Evolutionary conservation across 2,888 invertebrate genomes (phyloP).

Genomic region (Limnephilus lunatus): DNA sequence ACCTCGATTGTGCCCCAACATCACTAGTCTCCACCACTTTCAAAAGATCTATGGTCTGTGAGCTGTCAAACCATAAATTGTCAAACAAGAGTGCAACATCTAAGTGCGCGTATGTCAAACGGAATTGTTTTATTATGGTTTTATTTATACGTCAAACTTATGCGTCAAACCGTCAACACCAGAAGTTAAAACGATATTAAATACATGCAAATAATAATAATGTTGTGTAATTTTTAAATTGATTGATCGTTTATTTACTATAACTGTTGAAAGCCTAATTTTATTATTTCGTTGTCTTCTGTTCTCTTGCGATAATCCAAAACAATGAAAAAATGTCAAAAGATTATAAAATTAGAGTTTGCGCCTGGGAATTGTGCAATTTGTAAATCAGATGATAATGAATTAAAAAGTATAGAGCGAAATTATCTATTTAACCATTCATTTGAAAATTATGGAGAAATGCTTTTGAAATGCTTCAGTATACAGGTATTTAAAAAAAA

Average conservation of each 20-base stretch:
- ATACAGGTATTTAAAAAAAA: constrained; percentile 5
- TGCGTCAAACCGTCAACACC: no score
- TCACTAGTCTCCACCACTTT: no score
- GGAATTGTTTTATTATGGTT: no score
- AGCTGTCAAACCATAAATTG: no score
- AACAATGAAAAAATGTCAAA: neutral
- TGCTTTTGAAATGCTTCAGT: constrained; percentile 12
- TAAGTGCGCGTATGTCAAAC: no score
- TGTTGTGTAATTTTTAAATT: neutral
- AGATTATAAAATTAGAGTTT: neutral
- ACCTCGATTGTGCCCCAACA: no score
- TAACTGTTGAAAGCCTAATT: neutral
- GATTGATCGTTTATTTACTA: neutral
- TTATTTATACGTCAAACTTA: no score
- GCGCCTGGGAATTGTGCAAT: neutral
- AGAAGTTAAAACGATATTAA: no score
- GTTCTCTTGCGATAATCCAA: neutral
- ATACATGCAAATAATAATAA: neutral
- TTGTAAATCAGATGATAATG: neutral
- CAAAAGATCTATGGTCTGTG: no score
- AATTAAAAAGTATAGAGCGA: neutral
- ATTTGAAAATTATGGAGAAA: constrained; percentile 20
- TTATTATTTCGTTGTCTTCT: neutral
- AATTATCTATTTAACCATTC: neutral
- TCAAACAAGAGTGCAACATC: no score